Conservation (phyloP, 2,888 invertebrate genomes). For the Drosophila gaucha region DNA sequence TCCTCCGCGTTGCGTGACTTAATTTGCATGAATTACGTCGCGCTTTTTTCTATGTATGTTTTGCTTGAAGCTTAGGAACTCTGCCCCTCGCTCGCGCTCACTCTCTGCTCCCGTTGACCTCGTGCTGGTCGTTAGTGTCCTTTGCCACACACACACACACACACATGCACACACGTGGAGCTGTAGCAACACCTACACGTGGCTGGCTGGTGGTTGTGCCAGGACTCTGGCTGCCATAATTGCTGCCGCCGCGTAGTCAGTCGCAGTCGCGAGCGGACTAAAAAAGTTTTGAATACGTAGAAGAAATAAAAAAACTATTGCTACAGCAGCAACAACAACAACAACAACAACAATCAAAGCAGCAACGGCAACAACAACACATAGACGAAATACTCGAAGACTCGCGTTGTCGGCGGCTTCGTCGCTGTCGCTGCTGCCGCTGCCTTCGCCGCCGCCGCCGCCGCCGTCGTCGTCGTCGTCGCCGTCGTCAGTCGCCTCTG, state of each 20-base stretch:
- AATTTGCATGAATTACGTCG: constrained; percentile 81
- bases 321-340: constrained; percentile 24
- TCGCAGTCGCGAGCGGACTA: constrained; percentile 44
- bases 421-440: constrained; percentile 47
- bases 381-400: constrained; percentile 79
- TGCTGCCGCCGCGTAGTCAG: constrained; percentile 64
- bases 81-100: neutral
- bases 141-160: constrained; percentile 38
- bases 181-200: constrained; percentile 41
- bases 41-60: constrained; percentile 33
- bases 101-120: constrained; percentile 16
- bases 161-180: constrained; percentile 25
- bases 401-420: constrained; percentile 53
- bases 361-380: too few relatives aligned
- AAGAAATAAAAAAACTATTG: constrained; percentile 56
- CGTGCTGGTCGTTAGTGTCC: constrained; percentile 63
- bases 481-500: constrained; percentile 84
- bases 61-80: constrained; percentile 21
- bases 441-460: constrained; percentile 18
- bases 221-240: constrained; percentile 58
- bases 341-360: constrained; percentile 39
- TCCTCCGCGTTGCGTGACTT: constrained; percentile 75
- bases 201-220: constrained; percentile 54
- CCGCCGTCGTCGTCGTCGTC: constrained; percentile 36
- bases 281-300: constrained; percentile 45